Evolutionary conservation across 2,888 invertebrate genomes (phyloP), one percentile per base, ranked within the genome.

Genomic region (Branchellion lobata): DNA sequence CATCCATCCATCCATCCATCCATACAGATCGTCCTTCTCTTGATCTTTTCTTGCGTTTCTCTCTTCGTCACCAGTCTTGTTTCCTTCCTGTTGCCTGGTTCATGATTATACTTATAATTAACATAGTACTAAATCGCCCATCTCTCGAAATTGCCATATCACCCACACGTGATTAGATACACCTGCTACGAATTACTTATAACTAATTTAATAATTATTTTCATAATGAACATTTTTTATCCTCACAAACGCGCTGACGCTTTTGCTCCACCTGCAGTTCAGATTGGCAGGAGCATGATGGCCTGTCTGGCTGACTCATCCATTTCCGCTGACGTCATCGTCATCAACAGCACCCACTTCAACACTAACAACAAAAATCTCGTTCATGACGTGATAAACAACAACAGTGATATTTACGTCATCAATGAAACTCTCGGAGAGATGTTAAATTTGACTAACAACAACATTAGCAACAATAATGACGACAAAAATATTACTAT

Each of bases 221-320:
- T n/a, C n/a, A n/a, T n/a, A 33, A 73, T 29, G 11, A 14, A 73
- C 36, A 34, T 68, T 18, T 14, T n/a, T 27, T 71, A 68, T 24
- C 24, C 27, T 11, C 8, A 11, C 18, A 21, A 11, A 14, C 27
- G 73, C 36, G 21, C 14, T 75, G 11, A n/a, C 27, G 8, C 11
- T 21, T 61, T 18, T 11, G 29, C 24, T 71, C 5, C 24, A 57
- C 2, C 24, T 85, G 77, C 84, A 88, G 95, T 96, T 21, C 94
- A 93, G 89, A 91, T 96, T 82, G 96, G 96, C 0, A 91, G 96
- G 21, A 91, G 92, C 84, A 91, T 95, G 29, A 94, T 96, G 94
- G 91, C 93, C 0, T 84, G 95, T 3, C 94, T 94, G 94, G 90
- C 93, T 84, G 91, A 92, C 0, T 91, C 57, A 1, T 61, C 75